Evolutionary conservation across 2,113 vertebrate species (phyloP), one percentile per base, ranked within the genome.

Genomic region (Chlamydotis undulata): DNA sequence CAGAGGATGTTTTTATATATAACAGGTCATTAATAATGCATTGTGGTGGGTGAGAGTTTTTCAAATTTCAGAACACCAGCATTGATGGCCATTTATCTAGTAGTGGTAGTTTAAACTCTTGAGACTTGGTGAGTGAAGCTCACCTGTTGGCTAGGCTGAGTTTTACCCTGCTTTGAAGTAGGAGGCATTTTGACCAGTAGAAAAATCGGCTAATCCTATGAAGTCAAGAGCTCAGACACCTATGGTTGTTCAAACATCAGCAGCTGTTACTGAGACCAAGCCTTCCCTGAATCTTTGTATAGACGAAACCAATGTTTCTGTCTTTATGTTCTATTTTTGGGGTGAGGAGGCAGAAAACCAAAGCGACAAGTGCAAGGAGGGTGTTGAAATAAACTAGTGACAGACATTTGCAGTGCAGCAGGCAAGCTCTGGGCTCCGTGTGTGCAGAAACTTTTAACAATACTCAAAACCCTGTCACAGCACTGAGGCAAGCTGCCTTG

Each of bases 211-310:
- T 85, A 14, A 87, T 70, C 50, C 26, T 65, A 1, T 47, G 13
- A 70, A 57, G 49, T 73, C 14, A 43, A 78, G 64, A 33, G 11
- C 37, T 79, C 0, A 0, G 22, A 59, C 56, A n/a, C 43, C 28
- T 88, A 6, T 2, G 11, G 31, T 79, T 78, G 70, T 57, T 88
- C 18, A 67, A 33, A 41, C 18, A 12, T 45, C 11, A 56, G 17
- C 57, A 85, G 6, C 41, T 55, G 43, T 55, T 68, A 31, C 2
- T 68, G 73, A 83, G 47, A 69, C 19, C 22, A 37, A 75, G 7
- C 33, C 17, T 45, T 31, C 1, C 45, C 29, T 89, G 47, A 63
- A 45, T 71, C 37, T 65, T 67, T 35, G 21, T 49, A 18, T 33
- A 53, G 83, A 63, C 3, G 67, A 43, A 70, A 14, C 9, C 63